These are phyloP conservation scores for Ailurus styani DNA, from an alignment of 2,113 vertebrate species.

Conservation along the genomic window DNA sequence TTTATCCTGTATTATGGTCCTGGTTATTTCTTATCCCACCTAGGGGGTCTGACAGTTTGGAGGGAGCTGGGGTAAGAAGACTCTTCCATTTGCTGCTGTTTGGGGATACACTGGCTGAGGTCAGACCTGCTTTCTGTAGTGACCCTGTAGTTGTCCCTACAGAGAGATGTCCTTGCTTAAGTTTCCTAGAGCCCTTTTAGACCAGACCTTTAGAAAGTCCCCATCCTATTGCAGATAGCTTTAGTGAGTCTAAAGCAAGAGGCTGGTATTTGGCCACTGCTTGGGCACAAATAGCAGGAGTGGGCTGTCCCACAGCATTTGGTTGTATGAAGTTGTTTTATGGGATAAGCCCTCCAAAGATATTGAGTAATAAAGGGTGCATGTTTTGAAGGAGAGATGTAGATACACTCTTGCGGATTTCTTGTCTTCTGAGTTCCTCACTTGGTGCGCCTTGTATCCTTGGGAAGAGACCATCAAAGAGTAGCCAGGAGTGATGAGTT, in stretches of 20 bases:
- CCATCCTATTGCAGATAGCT: background rate
- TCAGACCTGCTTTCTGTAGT: background rate
- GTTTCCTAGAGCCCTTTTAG: background rate
- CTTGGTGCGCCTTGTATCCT: background rate
- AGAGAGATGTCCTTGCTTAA: background rate
- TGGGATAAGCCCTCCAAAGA: background rate
- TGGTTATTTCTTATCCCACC: background rate
- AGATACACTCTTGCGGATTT: background rate
- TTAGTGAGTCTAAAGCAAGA: background rate
- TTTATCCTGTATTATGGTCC: background rate
- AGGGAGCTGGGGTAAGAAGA: background rate
- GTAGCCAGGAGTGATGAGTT: background rate
- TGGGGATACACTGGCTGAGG: background rate
- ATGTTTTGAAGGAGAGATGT: background rate
- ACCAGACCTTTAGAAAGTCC: background rate
- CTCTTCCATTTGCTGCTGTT: background rate
- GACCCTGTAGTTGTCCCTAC: background rate
- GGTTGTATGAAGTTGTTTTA: background rate
- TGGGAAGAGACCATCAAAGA: background rate
- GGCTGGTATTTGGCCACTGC: background rate
- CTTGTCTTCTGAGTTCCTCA: background rate
- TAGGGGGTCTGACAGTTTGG: background rate
- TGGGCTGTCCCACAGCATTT: background rate
- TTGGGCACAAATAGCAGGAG: background rate
- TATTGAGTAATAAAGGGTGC: background rate